Base-by-base conservation (phyloP, 2,113 vertebrate species). In the Falcunculus frontatus region DNA sequence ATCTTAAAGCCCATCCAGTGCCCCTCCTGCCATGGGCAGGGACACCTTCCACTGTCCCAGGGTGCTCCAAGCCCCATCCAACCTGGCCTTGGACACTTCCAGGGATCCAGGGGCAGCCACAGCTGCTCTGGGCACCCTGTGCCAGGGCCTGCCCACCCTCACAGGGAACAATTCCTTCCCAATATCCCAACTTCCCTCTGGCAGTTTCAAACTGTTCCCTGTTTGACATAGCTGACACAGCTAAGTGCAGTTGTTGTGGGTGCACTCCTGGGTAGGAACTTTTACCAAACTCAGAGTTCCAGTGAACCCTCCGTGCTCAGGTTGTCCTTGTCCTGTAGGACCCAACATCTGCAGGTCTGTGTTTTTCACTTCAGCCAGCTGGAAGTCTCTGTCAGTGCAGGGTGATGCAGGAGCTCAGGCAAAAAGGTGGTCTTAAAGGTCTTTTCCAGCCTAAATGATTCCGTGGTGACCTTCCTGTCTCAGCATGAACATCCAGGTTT, bases 31-130 rank as follows among this genome's bases (percentile, higher is more conserved):
- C 46, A 15, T 18, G 9, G 22, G 9, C 46, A 60, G 33, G 27
- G 37, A 55, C 47, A n/a, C 20, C 16, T 79, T 0, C 25, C n/a
- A 21, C 65, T 23, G 0, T 10, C n/a, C 10, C 65, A 63, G 74
- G 22, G 0, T 19, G 41, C 41, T 64, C 82, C 50, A 7, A 47
- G 23, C 23, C 59, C 23, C 0, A 0, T 55, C 69, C 82, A 74
- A 0, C n/a, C n/a, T 65, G 42, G n/a, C 41, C n/a, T 47, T 1
- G 60, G 30, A 2, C 50, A 49, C 29, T 74, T 0, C 3, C 69
- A 84, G 49, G 59, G 49, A 74, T 47, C 33, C 69, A 55, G 82
- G 41, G 29, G 19, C 59, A 84, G n/a, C n/a, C 69, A 1, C 59
- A 84, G 59, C 57, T 84, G 0, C 81, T 64, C 29, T 74, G 57